These are phyloP conservation scores for Leptinotarsa haldemani DNA, from an alignment of 2,888 invertebrate genomes.

Conservation along the genomic window DNA sequence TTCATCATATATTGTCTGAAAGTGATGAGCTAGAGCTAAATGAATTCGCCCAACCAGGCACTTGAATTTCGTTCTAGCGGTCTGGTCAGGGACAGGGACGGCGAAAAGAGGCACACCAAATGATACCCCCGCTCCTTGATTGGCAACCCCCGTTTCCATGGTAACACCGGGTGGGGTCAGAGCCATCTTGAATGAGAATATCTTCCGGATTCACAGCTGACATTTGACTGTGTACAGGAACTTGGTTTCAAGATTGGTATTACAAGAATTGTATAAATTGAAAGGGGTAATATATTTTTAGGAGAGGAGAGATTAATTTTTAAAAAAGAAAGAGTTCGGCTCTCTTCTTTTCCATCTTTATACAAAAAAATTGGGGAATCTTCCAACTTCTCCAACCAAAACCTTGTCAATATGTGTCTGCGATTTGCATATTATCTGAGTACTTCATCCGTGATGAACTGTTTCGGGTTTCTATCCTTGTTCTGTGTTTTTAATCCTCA, in stretches of 20 bases:
- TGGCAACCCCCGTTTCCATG: conserved; percentile 61
- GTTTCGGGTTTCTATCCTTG: too few species aligned
- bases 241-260: not conserved
- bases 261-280: too few species aligned
- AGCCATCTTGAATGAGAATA: conserved; percentile 62
- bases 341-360: too few species aligned
- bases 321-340: too few species aligned
- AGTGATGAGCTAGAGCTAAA: not conserved
- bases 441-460: too few species aligned
- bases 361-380: too few species aligned
- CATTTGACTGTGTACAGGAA: conserved; percentile 35
- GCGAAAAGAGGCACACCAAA: conserved; percentile 51
- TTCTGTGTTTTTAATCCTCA: too few species aligned
- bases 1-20: not conserved
- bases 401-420: too few species aligned
- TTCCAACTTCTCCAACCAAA: too few species aligned
- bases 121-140: conserved; percentile 59
- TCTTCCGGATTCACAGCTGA: conserved; percentile 46
- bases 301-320: too few species aligned
- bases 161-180: conserved; percentile 64
- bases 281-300: too few species aligned
- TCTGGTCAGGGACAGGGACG: conserved; percentile 35
- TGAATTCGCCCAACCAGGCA: not conserved
- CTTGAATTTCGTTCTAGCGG: conserved; percentile 28
- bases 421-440: too few species aligned